phyloP scores from a whole-genome alignment of 2,888 invertebrate species.

The Tenthredo scrophulariae region DNA sequence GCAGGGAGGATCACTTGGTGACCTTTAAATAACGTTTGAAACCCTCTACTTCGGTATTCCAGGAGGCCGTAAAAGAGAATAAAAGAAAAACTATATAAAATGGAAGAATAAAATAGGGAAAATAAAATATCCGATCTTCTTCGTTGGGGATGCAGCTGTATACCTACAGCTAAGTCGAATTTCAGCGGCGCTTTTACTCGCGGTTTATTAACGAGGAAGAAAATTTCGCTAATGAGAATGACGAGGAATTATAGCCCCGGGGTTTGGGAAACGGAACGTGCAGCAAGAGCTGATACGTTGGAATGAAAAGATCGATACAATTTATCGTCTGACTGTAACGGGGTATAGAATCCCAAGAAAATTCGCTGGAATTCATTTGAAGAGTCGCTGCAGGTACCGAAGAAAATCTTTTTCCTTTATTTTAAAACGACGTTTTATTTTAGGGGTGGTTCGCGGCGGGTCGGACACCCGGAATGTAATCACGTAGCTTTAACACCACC shows the following conservation, averaged over 20 bases:
- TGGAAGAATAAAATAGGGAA: not conserved
- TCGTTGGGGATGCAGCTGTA: not conserved
- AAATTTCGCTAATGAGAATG: constrained; percentile 33
- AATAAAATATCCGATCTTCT: not conserved
- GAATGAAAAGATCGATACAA: constrained; percentile 20
- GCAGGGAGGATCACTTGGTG: not conserved
- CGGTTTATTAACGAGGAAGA: constrained; percentile 37
- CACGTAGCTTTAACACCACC: constrained; percentile 11
- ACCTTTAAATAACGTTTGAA: constrained; percentile 25
- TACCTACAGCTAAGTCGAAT: not conserved
- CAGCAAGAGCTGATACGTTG: not conserved
- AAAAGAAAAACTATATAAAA: not conserved
- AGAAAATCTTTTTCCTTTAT: not conserved
- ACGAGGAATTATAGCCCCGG: constrained; percentile 13
- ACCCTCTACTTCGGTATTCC: constrained; percentile 10
- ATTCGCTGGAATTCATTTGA: constrained; percentile 1
- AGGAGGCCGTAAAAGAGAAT: not conserved
- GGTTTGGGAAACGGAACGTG: not conserved
- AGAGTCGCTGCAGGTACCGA: not conserved
- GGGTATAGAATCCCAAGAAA: not conserved
- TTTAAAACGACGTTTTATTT: not conserved
- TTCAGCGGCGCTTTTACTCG: not conserved
- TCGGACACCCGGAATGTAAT: not conserved
- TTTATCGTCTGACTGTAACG: not conserved
- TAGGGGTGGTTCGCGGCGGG: not conserved